Evolutionary conservation across 2,113 vertebrate species (phyloP).

Genomic region (Atlantisia rogersi): DNA sequence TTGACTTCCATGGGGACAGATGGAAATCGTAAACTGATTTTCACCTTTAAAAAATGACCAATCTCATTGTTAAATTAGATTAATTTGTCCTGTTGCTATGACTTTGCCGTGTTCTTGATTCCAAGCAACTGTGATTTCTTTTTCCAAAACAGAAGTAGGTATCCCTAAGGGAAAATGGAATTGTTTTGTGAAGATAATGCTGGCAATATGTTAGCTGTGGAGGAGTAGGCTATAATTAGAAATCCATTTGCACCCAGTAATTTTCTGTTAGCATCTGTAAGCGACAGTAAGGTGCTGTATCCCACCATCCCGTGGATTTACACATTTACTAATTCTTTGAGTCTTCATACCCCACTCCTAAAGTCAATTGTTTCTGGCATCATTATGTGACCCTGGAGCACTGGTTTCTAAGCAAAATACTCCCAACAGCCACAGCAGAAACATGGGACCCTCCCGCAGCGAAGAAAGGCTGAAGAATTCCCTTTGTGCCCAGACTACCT

Average conservation of each 20-base stretch:
- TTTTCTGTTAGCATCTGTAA: not conserved
- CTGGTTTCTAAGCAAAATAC: not conserved
- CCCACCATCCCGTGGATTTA: not conserved
- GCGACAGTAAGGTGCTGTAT: not conserved
- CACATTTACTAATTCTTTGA: not conserved
- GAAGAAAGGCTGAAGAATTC: not conserved
- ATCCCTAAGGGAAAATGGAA: not conserved
- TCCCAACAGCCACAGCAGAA: not conserved
- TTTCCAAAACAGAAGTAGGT: not conserved
- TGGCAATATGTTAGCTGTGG: not conserved
- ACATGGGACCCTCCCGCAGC: not conserved
- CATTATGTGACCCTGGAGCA: not conserved
- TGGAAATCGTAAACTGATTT: slow-evolving; percentile 31
- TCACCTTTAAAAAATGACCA: slow-evolving; percentile 17
- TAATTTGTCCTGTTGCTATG: not conserved
- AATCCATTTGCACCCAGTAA: not conserved
- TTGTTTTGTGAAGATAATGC: not conserved
- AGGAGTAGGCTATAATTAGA: not conserved
- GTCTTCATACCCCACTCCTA: not conserved
- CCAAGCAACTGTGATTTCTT: not conserved
- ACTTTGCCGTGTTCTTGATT: slow-evolving; percentile 21
- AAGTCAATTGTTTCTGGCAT: not conserved
- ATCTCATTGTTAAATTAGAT: not conserved
- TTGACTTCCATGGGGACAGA: slow-evolving; percentile 9
- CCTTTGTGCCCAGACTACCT: not conserved